Conservation (phyloP, 2,888 invertebrate species). For the Heteromyza rotundicornis region DNA sequence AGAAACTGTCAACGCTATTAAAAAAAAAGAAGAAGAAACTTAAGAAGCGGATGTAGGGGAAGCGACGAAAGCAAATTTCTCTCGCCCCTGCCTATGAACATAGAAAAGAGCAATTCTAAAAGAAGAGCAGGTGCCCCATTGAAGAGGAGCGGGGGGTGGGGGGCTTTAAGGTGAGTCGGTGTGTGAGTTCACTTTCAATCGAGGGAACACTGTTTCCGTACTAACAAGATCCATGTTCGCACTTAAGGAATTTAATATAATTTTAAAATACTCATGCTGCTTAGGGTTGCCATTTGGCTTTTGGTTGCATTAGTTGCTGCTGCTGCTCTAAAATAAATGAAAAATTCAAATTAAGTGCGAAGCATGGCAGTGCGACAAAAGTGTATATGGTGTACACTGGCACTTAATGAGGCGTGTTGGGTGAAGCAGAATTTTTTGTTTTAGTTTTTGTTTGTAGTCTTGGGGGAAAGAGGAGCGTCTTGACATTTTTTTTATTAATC, state of each 20-base stretch:
- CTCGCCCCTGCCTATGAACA: background rate
- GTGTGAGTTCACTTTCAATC: background rate
- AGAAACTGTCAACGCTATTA: constrained; percentile 17
- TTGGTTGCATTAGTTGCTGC: too few relatives aligned
- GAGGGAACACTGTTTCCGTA: background rate
- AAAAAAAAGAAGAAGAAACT: background rate
- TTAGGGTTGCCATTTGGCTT: background rate
- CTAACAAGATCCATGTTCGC: background rate
- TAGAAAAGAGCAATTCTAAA: background rate
- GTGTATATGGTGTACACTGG: background rate
- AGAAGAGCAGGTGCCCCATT: background rate
- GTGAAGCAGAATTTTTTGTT: background rate
- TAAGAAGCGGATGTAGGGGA: background rate
- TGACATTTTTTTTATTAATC: constrained; percentile 15
- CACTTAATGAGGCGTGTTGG: constrained; percentile 5
- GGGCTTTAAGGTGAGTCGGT: background rate
- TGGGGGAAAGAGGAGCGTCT: background rate
- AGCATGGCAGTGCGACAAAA: constrained; percentile 1
- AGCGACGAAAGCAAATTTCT: background rate
- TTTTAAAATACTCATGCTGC: background rate
- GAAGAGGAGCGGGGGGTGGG: background rate
- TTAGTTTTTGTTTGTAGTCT: too few relatives aligned
- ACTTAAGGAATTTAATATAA: constrained; percentile 4
- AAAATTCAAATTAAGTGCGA: constrained; percentile 1
- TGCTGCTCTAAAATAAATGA: too few relatives aligned